Evolutionary conservation across 2,113 vertebrate species (phyloP).

Genomic region (Origma solitaria): DNA sequence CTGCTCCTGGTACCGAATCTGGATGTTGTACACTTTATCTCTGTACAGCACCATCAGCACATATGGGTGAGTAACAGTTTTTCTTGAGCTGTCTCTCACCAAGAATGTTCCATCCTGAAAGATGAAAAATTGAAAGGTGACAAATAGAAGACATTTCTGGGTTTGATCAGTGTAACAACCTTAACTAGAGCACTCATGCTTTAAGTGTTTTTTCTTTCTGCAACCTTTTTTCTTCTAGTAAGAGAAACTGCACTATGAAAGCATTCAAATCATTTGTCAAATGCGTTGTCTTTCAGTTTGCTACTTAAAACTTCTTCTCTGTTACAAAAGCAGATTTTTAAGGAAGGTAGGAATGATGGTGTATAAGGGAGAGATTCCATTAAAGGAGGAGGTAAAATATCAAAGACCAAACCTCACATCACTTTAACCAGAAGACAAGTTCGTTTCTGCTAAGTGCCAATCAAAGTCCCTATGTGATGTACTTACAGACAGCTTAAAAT

Average conservation of each 20-base stretch:
- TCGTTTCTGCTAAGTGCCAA: background rate
- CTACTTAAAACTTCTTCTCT: background rate
- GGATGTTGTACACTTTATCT: slow-evolving; percentile 94
- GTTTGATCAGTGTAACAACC: background rate
- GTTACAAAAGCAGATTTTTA: background rate
- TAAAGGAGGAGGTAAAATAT: background rate
- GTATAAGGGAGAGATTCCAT: background rate
- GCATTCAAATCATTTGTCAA: background rate
- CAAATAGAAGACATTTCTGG: background rate
- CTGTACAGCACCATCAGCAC: slow-evolving; percentile 94
- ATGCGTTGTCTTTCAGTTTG: background rate
- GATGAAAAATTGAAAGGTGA: background rate
- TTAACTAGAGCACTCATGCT: background rate
- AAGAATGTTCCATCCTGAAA: slow-evolving; percentile 91
- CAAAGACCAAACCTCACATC: background rate
- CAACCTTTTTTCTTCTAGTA: background rate
- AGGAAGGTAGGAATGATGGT: background rate
- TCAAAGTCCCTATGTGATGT: background rate
- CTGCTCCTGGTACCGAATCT: slow-evolving; percentile 83
- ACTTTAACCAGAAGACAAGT: background rate
- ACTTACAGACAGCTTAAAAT: background rate
- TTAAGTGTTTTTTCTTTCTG: background rate
- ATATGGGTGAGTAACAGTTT: slow-evolving; percentile 80
- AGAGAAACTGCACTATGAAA: background rate
- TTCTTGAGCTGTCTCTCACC: slow-evolving; percentile 90